phyloP scores from a whole-genome alignment of 1,140 invertebrate genomes.

The Arctopsyche grandis region DNA sequence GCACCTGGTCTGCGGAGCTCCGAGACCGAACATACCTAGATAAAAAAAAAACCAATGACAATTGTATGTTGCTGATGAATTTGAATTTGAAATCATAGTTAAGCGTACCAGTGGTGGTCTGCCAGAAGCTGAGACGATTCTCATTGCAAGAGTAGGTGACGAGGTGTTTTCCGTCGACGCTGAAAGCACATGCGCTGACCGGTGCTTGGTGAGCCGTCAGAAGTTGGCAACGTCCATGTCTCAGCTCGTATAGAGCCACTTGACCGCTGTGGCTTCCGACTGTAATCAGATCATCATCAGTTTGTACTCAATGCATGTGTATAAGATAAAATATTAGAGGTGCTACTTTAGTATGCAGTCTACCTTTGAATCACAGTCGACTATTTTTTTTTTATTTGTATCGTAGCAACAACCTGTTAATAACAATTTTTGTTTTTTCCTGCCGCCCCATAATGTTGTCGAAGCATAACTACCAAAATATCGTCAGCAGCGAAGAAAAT shows the following conservation, averaged over 20 bases:
- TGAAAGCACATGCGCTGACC: conserved; percentile 93
- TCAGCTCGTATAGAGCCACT: conserved; percentile 94
- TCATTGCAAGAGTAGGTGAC: conserved; percentile 96
- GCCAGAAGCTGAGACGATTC: conserved; percentile 97
- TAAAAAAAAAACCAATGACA: conserved; percentile 32
- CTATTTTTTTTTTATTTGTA: too few relatives aligned
- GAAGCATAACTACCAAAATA: too few relatives aligned
- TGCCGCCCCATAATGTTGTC: too few relatives aligned
- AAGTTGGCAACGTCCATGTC: conserved; percentile 92
- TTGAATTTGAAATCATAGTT: conserved; percentile 19
- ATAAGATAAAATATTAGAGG: conserved; percentile 1
- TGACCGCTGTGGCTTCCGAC: conserved; percentile 94
- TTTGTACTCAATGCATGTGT: background rate
- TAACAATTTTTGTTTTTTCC: too few relatives aligned
- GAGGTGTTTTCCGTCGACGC: conserved; percentile 96
- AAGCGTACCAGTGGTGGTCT: conserved; percentile 79
- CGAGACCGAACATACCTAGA: conserved; percentile 88
- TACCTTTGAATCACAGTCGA: too few relatives aligned
- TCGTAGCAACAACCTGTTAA: too few relatives aligned
- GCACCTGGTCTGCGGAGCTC: conserved; percentile 90
- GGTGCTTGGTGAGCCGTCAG: conserved; percentile 88
- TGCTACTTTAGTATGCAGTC: too few relatives aligned
- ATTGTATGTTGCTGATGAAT: too few relatives aligned
- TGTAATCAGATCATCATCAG: conserved; percentile 50
- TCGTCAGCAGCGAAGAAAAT: too few relatives aligned